Evolutionary conservation across 2,113 vertebrate genomes (phyloP).

Genomic region (Melanerpes formicivorus): DNA sequence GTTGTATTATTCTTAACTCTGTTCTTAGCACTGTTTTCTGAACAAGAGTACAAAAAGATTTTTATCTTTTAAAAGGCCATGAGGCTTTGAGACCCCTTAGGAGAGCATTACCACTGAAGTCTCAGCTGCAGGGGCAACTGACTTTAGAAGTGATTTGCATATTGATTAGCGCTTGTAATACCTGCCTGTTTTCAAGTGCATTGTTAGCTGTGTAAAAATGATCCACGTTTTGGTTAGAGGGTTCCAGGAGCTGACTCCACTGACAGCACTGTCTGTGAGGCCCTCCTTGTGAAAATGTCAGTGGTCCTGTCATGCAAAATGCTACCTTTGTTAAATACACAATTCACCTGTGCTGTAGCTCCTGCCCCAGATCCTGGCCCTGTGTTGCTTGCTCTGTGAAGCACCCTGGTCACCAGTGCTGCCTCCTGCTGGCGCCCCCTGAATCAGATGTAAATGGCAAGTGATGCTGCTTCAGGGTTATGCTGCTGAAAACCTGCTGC

Average conservation of each 20-base stretch:
- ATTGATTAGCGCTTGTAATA: constrained; percentile 11
- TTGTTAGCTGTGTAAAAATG: neutral
- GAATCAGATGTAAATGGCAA: too few relatives aligned
- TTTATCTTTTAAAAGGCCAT: neutral
- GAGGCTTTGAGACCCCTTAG: neutral
- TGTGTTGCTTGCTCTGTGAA: neutral
- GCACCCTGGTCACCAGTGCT: neutral
- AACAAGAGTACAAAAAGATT: neutral
- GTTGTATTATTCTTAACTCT: neutral
- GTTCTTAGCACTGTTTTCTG: neutral
- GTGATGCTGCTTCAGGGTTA: neutral
- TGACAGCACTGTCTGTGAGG: neutral
- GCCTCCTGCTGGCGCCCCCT: neutral
- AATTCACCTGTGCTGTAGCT: neutral
- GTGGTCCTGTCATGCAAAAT: neutral
- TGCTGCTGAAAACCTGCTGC: neutral
- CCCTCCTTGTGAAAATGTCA: neutral
- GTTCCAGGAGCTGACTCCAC: neutral
- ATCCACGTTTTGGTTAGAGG: neutral
- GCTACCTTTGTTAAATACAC: neutral
- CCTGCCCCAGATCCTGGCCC: fast-evolving
- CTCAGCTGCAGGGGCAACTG: neutral
- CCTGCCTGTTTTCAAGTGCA: neutral
- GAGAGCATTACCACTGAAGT: neutral
- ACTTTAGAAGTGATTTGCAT: constrained; percentile 2